A percentile compares a stretch with the other conserved stretches of the same genome.
phyloP scores from a whole-genome alignment of 2,113 vertebrate species.

The Pseudolaguvia tuberculata region DNA sequence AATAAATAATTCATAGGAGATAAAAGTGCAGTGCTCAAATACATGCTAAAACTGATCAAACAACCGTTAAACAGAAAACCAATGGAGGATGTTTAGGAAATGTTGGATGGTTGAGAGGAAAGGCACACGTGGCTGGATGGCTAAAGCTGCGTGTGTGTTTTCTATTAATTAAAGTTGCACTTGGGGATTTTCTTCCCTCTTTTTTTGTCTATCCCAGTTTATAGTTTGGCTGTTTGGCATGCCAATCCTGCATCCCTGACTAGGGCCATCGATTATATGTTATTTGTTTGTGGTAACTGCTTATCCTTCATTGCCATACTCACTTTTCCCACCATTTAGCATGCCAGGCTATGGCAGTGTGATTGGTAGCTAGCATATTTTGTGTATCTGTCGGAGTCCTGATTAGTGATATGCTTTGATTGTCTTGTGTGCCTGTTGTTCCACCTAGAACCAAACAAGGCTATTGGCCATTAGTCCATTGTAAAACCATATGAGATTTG shows the following conservation, averaged over 20 bases:
- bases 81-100: constrained; percentile 21
- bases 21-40: constrained; percentile 56
- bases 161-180: constrained; percentile 7
- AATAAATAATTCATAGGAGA: constrained; percentile 42
- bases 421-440: constrained; percentile 27
- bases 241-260: neutral
- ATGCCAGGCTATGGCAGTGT: constrained; percentile 21
- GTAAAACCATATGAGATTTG: constrained; percentile 14
- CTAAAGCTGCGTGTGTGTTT: constrained; percentile 64
- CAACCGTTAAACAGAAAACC: constrained; percentile 10
- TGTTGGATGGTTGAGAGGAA: constrained; percentile 52
- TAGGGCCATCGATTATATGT: neutral
- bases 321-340: constrained; percentile 5
- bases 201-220: neutral
- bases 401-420: constrained; percentile 10
- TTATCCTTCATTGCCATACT: neutral
- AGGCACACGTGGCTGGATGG: constrained; percentile 76
- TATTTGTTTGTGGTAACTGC: neutral
- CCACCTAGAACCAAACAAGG: neutral
- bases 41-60: neutral
- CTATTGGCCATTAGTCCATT: constrained; percentile 24
- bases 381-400: neutral
- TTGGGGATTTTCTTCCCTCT: neutral
- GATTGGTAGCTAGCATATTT: constrained; percentile 10
- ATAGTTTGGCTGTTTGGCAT: constrained; percentile 2